phyloP scores from a whole-genome alignment of 2,113 vertebrate genomes.

The Copsychus sechellarum region DNA sequence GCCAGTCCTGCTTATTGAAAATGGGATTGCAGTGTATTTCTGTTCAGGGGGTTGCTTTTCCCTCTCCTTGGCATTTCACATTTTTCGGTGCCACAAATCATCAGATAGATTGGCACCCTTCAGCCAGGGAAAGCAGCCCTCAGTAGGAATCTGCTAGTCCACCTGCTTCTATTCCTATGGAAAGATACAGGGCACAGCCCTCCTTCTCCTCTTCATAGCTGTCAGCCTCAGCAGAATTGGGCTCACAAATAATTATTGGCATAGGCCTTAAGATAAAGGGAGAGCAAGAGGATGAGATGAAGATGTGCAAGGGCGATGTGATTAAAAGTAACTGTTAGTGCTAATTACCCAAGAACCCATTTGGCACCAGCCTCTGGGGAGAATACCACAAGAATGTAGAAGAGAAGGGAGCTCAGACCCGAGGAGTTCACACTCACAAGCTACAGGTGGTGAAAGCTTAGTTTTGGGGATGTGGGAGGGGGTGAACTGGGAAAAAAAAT shows the following conservation, averaged over 20 bases:
- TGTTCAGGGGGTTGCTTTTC: not conserved
- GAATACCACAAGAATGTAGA: fast-evolving
- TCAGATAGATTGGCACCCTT: not conserved
- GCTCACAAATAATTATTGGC: not conserved
- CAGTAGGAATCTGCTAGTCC: not conserved
- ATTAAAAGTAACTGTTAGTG: not conserved
- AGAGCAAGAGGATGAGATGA: not conserved
- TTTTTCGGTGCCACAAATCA: not conserved
- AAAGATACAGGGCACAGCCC: not conserved
- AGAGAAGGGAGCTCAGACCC: not conserved
- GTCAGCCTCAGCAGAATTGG: not conserved
- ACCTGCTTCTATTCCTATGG: not conserved
- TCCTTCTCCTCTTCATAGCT: not conserved
- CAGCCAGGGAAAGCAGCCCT: not conserved
- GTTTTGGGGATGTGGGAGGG: not conserved
- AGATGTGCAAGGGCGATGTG: not conserved
- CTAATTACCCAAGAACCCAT: not conserved
- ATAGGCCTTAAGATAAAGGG: not conserved
- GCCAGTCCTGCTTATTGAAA: not conserved
- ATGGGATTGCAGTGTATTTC: not conserved
- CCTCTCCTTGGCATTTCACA: not conserved
- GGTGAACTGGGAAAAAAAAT: not conserved
- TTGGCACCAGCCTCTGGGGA: not conserved
- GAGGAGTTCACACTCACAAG: not conserved
- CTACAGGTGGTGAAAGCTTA: not conserved